Base-by-base conservation (phyloP, 2,888 invertebrate genomes). In the Chalcis sispes region DNA sequence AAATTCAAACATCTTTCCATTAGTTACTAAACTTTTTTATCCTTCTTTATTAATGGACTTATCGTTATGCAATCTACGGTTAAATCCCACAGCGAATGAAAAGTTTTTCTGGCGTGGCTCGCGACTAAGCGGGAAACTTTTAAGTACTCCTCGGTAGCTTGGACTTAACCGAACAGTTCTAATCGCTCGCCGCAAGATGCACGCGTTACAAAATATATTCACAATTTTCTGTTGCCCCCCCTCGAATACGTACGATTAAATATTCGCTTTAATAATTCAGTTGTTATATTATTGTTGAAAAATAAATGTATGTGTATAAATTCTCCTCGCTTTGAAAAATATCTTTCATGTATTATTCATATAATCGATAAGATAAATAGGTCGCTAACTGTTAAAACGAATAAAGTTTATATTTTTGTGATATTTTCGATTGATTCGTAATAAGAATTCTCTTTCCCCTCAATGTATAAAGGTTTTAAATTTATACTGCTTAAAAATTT, bases 111-210 rank as follows among this genome's bases (percentile, higher is more conserved):
- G 7, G 2, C 59, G 32, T 36, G 50, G 27, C 46, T 61, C n/a
- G 10, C 4, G 25, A 56, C 25, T 52, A 52, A 59, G 66, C 36
- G 52, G 40, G 23, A 62, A 74, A 74, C 67, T 74, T 69, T 69
- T 48, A 46, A 32, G 29, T 54, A 61, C 50, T 42, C 29, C 13
- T 18, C 48, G 10, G 23, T 32, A 56, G 46, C 46, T 64, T 54
- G 27, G n/a, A n/a, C n/a, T n/a, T 20, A 32, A 15, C 25, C 32
- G 15, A 15, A 36, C 46, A 13, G 13, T 64, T 50, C 15, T 52
- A 27, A 50, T 10, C 20, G n/a, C 25, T 48, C 50, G 25, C 4
- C 20, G 3, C n/a, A 36, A 23, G 23, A 32, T 27, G 2, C 20
- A 48, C n/a, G n/a, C n/a, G n/a, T 32, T 20, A 29, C 13, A 13